These are phyloP conservation scores for Lerista edwardsae DNA, from an alignment of 2,797 vertebrate genomes.

Conservation along the genomic window DNA sequence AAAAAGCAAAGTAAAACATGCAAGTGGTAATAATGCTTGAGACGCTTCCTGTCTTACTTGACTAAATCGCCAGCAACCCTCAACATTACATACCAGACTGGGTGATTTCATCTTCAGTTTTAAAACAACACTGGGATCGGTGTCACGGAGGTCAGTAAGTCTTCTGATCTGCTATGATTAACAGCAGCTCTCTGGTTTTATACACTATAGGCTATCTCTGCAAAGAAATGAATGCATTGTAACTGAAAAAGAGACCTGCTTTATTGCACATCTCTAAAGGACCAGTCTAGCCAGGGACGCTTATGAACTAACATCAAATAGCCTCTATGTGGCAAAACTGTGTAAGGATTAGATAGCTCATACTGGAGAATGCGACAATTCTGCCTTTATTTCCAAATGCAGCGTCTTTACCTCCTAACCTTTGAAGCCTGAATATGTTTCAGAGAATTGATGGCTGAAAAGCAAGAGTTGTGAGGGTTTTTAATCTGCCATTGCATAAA, in stretches of 20 bases:
- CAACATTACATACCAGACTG: background rate
- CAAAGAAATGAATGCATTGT: background rate
- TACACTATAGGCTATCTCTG: background rate
- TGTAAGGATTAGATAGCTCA: background rate
- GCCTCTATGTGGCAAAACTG: background rate
- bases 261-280: background rate
- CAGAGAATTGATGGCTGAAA: too few relatives aligned
- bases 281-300: background rate
- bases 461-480: too few relatives aligned
- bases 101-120: conserved; percentile 11
- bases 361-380: background rate
- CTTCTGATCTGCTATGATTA: background rate
- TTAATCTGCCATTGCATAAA: too few relatives aligned
- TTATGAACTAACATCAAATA: background rate
- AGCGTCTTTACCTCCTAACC: background rate
- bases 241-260: background rate
- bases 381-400: background rate
- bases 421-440: background rate
- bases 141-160: background rate
- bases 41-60: conserved; percentile 1
- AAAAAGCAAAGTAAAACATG: background rate
- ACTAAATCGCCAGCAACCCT: conserved; percentile 4
- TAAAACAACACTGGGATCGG: background rate
- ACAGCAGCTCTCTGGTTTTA: background rate
- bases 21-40: background rate